Percentiles rank a stretch among this genome's conserved stretches.
Conservation (phyloP, 2,888 invertebrate genomes). For the Andrena marginata region DNA sequence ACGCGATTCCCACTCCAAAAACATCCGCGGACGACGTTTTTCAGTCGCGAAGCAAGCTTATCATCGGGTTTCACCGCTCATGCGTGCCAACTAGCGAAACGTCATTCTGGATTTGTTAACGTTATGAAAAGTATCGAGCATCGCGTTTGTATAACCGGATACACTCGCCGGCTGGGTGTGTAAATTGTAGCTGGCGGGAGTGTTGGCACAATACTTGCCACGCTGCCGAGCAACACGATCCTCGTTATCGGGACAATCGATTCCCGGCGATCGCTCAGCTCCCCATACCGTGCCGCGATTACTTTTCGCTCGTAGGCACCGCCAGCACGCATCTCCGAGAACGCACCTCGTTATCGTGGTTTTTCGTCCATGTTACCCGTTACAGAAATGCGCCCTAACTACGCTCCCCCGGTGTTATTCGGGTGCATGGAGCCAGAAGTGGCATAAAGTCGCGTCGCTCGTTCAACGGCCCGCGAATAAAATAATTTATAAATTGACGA, state of each 20-base stretch:
- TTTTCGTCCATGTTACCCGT: conserved; percentile 67
- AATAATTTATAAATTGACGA: conserved; percentile 70
- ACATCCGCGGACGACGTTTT: neutral
- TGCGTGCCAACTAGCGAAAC: neutral
- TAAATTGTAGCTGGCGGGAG: neutral
- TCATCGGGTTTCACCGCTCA: neutral
- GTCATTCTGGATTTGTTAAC: neutral
- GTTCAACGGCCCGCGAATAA: conserved; percentile 56
- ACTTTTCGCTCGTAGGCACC: conserved; percentile 63
- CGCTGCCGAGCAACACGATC: conserved; percentile 14
- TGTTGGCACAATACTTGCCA: conserved; percentile 6
- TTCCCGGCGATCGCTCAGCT: conserved; percentile 44
- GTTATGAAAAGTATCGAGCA: neutral
- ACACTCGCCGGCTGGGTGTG: neutral
- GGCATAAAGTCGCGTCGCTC: conserved; percentile 36
- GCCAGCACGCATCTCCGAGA: conserved; percentile 51
- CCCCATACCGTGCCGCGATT: conserved; percentile 33
- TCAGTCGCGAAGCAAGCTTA: too few species aligned
- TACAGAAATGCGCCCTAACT: conserved; percentile 50
- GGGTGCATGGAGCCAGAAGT: neutral
- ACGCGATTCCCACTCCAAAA: neutral
- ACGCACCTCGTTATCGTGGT: conserved; percentile 70
- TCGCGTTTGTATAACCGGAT: neutral
- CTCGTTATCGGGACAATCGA: conserved; percentile 66
- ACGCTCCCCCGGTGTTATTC: conserved; percentile 15